Percentiles rank a stretch among this genome's conserved stretches.
Conservation (phyloP, 2,888 invertebrate genomes). For the Cecidostiba fungosa region DNA sequence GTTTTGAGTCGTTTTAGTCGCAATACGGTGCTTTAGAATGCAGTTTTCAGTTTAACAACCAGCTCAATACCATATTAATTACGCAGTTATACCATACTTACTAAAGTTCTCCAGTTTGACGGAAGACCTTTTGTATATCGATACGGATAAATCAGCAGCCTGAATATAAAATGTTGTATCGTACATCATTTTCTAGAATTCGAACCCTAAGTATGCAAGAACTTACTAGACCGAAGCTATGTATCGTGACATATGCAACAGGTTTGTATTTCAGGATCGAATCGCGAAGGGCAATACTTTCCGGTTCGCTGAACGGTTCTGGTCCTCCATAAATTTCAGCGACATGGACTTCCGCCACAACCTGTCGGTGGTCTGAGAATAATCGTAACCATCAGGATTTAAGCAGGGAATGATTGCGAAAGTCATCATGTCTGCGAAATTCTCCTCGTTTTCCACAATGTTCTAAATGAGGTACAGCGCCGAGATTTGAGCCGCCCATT, state of each 20-base stretch:
- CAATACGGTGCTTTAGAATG: constrained; percentile 35
- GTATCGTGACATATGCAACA: constrained; percentile 86
- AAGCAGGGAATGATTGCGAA: constrained; percentile 85
- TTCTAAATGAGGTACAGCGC: constrained; percentile 83
- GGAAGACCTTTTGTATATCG: constrained; percentile 83
- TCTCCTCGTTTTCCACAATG: constrained; percentile 82
- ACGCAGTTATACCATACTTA: not conserved
- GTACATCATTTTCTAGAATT: not conserved
- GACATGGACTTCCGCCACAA: constrained; percentile 86
- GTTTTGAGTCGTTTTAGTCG: not conserved
- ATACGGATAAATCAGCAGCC: constrained; percentile 86
- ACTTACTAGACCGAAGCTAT: constrained; percentile 85
- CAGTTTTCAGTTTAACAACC: not conserved
- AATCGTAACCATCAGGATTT: constrained; percentile 88
- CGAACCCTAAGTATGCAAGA: not conserved
- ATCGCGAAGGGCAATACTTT: constrained; percentile 83
- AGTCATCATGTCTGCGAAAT: constrained; percentile 81
- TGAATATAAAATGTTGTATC: constrained; percentile 40
- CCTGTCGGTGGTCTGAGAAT: constrained; percentile 81
- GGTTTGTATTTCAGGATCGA: constrained; percentile 81
- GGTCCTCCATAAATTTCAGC: constrained; percentile 83
- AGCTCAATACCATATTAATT: not conserved
- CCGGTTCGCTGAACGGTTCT: constrained; percentile 85
- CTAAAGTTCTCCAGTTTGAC: constrained; percentile 32
- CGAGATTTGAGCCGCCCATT: constrained; percentile 84